Percentiles rank a stretch among this genome's conserved stretches.
phyloP scores from a whole-genome alignment of 1,140 invertebrate species.

The Patella vulgata region DNA sequence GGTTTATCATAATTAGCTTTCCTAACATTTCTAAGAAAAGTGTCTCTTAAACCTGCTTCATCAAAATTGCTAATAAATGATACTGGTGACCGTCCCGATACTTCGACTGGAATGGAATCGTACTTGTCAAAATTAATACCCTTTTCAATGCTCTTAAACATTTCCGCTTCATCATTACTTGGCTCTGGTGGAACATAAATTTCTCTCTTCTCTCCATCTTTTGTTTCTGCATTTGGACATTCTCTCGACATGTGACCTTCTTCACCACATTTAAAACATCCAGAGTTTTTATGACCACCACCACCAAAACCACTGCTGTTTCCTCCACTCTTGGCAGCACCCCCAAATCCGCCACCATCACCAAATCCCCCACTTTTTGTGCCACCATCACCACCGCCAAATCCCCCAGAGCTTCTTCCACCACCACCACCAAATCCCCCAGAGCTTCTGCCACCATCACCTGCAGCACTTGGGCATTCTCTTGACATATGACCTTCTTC shows the following conservation, averaged over 20 bases:
- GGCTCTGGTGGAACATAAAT: conserved; percentile 80
- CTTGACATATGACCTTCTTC: conserved; percentile 55
- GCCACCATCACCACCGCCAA: background rate
- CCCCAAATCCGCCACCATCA: background rate
- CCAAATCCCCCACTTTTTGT: background rate
- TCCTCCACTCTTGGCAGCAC: background rate
- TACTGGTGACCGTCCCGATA: conserved; percentile 76
- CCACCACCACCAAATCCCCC: conserved; percentile 46
- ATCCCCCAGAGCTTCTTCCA: background rate
- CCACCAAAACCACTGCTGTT: conserved; percentile 25
- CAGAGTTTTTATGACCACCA: conserved; percentile 28
- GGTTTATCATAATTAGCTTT: conserved; percentile 86
- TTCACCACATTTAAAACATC: conserved; percentile 53
- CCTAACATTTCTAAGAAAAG: conserved; percentile 81
- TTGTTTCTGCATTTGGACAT: conserved; percentile 42
- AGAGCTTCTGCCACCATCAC: conserved; percentile 21
- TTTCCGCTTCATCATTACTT: conserved; percentile 73
- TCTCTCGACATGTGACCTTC: conserved; percentile 49
- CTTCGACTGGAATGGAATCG: conserved; percentile 83
- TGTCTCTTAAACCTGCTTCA: conserved; percentile 73
- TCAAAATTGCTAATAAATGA: conserved; percentile 77
- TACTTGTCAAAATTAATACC: conserved; percentile 94
- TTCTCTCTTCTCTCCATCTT: conserved; percentile 16
- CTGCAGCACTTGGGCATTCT: conserved; percentile 39
- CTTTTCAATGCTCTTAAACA: conserved; percentile 78